Conservation (phyloP, 1,140 invertebrate genomes). For the Tetragonula clypearis region DNA sequence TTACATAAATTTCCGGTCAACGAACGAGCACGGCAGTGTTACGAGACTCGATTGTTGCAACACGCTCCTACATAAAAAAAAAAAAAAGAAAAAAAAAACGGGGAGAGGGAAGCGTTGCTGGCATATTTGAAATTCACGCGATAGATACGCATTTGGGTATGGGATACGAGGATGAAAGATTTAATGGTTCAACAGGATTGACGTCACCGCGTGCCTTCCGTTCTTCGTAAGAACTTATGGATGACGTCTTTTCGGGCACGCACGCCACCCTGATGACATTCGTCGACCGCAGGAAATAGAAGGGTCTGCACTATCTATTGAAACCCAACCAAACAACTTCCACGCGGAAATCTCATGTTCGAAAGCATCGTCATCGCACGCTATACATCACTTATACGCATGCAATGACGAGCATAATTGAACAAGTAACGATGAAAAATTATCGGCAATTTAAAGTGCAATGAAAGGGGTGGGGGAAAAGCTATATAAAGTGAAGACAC, state of each 20-base stretch:
- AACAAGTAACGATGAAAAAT: background rate
- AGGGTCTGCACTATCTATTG: background rate
- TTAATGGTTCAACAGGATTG: conserved; percentile 9
- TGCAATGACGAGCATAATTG: no score
- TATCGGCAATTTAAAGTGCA: no score
- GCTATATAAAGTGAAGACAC: no score
- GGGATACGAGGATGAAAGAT: background rate
- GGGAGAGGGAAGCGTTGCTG: background rate
- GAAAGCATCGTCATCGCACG: background rate
- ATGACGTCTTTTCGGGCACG: conserved; percentile 37
- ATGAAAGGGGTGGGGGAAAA: no score
- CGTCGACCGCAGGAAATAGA: background rate
- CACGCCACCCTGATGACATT: conserved; percentile 28
- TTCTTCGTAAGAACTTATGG: conserved; percentile 9
- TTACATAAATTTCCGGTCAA: conserved; percentile 24
- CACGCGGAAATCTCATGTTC: background rate
- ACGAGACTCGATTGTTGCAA: background rate
- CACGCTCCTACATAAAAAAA: background rate
- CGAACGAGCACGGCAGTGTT: conserved; percentile 10
- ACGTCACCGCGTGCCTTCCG: conserved; percentile 17
- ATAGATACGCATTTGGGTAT: background rate
- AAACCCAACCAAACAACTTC: background rate
- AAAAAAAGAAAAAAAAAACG: no score
- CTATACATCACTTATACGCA: background rate
- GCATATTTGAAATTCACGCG: background rate